Percentiles rank a stretch among this genome's conserved stretches.
These are phyloP conservation scores for Scelioninae gen. 2 DNA, from an alignment of 2,888 invertebrate species.

Conservation along the genomic window DNA sequence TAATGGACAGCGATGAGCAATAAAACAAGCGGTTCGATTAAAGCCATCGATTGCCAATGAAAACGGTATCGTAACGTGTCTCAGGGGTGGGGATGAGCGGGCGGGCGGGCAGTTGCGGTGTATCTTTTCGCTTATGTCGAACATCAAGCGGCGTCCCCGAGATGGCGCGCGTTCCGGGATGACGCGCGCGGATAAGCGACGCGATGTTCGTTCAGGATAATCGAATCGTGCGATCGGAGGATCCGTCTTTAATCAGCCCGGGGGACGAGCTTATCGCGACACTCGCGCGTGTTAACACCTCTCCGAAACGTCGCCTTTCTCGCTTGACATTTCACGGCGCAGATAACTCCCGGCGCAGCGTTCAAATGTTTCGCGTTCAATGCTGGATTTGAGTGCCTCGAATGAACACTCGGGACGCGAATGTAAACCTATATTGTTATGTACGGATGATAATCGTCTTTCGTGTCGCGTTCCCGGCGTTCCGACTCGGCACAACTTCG, in stretches of 20 bases:
- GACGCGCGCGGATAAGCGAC: conserved; percentile 29
- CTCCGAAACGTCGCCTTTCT: conserved; percentile 41
- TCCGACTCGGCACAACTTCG: too few species aligned
- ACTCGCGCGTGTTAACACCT: conserved; percentile 52
- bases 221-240: conserved; percentile 53
- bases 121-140: conserved; percentile 51
- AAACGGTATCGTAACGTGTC: conserved; percentile 39
- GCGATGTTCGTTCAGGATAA: conserved; percentile 49
- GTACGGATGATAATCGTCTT: conserved; percentile 13
- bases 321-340: conserved; percentile 48
- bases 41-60: conserved; percentile 49
- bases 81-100: background rate
- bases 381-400: conserved; percentile 25
- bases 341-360: conserved; percentile 42
- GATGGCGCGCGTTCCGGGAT: conserved; percentile 44
- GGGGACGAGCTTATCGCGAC: conserved; percentile 40
- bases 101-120: background rate
- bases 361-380: conserved; percentile 43
- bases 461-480: conserved; percentile 4
- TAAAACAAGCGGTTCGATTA: conserved; percentile 52
- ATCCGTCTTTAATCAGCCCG: conserved; percentile 44
- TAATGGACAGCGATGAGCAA: conserved; percentile 45
- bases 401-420: conserved; percentile 7
- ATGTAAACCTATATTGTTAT: conserved; percentile 28
- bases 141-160: conserved; percentile 4